Percentiles rank a stretch among this genome's conserved stretches.
These are phyloP conservation scores for Asarcornis scutulata DNA, from an alignment of 2,113 vertebrate genomes.

Conservation along the genomic window DNA sequence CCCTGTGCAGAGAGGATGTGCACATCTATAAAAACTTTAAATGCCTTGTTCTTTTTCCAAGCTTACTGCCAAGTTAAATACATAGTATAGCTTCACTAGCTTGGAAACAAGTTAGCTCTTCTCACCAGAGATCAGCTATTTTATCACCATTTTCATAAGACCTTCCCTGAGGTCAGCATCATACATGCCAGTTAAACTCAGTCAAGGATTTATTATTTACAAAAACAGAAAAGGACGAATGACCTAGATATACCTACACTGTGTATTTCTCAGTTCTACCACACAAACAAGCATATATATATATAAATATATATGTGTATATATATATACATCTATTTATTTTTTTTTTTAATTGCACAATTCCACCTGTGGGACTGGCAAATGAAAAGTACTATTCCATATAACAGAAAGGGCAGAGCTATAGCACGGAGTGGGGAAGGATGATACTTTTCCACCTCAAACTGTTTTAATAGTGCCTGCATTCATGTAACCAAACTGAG, in stretches of 20 bases:
- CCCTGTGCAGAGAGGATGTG: neutral
- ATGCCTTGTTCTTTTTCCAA: neutral
- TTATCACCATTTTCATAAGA: neutral
- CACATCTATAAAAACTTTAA: neutral
- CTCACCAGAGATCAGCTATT: neutral
- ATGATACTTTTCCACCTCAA: neutral
- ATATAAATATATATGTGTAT: too few relatives aligned
- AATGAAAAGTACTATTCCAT: neutral
- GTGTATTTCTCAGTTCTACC: neutral
- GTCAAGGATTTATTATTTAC: neutral
- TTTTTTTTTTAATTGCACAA: neutral
- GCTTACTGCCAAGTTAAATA: constrained; percentile 31
- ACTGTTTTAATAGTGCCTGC: neutral
- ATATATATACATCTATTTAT: too few relatives aligned
- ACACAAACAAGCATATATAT: neutral
- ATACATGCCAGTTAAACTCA: neutral
- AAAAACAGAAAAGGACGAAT: neutral
- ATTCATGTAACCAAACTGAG: neutral
- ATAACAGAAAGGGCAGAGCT: neutral
- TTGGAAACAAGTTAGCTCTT: neutral
- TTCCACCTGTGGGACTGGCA: neutral
- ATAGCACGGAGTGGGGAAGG: neutral
- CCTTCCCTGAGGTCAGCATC: neutral
- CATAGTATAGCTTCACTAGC: neutral
- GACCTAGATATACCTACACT: neutral